Conservation (phyloP, 2,797 vertebrate genomes). For the Pitangus sulphuratus region DNA sequence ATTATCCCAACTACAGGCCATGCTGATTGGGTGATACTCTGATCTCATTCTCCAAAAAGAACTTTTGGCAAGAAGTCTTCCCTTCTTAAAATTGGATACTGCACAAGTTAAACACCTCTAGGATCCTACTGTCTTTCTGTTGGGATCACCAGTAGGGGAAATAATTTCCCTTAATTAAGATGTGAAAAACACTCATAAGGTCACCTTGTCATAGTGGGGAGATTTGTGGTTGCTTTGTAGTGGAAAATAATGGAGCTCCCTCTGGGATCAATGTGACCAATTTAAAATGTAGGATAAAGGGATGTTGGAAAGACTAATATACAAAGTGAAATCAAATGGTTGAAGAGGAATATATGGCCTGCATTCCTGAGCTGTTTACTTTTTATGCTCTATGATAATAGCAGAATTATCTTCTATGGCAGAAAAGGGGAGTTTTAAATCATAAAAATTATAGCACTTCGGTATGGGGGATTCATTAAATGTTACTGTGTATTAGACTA, state of each 20-base stretch:
- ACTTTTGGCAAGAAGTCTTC: constrained; percentile 10
- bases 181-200: not conserved
- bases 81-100: not conserved
- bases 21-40: not conserved
- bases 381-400: not conserved
- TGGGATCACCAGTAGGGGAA: not conserved
- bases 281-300: constrained; percentile 17
- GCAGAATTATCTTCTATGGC: not conserved
- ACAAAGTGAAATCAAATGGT: not conserved
- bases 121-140: constrained; percentile 32
- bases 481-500: not conserved
- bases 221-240: constrained; percentile 6
- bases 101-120: not conserved
- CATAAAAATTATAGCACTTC: not conserved
- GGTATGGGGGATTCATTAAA: not conserved
- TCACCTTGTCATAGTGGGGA: not conserved
- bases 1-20: not conserved
- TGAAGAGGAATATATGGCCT: not conserved
- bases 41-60: not conserved
- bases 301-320: not conserved
- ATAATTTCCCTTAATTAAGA: constrained; percentile 24
- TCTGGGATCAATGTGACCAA: not conserved
- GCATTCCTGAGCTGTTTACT: not conserved
- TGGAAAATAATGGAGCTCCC: not conserved
- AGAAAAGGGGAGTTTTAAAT: not conserved